These are phyloP conservation scores for Phasianus colchicus DNA, from an alignment of 2,113 vertebrate species.

Conservation along the genomic window DNA sequence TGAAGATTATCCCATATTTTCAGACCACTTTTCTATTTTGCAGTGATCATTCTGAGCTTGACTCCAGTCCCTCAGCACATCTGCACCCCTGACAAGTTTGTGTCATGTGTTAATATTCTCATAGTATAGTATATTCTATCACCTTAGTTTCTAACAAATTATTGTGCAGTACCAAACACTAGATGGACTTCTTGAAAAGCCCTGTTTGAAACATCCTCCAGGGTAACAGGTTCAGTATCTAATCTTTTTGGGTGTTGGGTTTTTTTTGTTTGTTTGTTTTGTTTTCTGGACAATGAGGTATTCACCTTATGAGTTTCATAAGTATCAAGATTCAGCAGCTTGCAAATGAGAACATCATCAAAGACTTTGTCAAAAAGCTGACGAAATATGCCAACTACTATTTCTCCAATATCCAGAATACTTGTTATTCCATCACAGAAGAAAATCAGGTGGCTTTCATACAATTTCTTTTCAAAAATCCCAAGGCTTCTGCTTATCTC, in stretches of 20 bases:
- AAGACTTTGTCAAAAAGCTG: not conserved
- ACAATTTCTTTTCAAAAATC: not conserved
- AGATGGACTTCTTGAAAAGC: not conserved
- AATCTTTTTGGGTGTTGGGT: not conserved
- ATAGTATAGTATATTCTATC: not conserved
- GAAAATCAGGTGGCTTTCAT: not conserved
- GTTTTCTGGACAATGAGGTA: not conserved
- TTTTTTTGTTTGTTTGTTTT: too few species aligned
- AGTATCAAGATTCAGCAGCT: not conserved
- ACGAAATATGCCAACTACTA: not conserved
- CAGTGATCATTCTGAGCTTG: not conserved
- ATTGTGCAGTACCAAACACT: not conserved
- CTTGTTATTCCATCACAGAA: not conserved
- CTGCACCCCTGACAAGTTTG: not conserved
- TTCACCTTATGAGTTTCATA: not conserved
- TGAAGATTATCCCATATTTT: not conserved
- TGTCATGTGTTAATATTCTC: not conserved
- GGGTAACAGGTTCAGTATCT: not conserved
- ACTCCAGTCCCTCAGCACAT: not conserved
- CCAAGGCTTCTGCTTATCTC: not conserved
- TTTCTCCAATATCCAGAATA: not conserved
- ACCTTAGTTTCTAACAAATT: not conserved
- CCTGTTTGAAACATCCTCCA: not conserved
- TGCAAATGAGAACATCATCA: not conserved
- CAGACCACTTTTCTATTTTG: not conserved